Evolutionary conservation across 2,113 vertebrate species (phyloP).

Genomic region (Ophiodon elongatus): DNA sequence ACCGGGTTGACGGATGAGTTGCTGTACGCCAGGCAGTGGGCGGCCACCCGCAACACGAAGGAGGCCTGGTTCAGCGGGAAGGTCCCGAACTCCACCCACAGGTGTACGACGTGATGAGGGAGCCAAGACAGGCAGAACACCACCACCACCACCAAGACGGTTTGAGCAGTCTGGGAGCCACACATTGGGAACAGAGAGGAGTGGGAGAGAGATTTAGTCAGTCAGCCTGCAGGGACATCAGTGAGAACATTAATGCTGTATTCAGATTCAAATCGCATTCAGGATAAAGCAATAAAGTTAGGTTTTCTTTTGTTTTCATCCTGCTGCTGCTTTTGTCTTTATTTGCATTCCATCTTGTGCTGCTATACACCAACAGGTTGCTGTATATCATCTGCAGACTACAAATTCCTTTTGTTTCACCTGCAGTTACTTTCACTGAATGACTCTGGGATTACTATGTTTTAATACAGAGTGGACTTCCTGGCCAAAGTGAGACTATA

Average conservation of each 20-base stretch:
- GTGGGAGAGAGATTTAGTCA: constrained; percentile 12
- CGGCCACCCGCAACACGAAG: constrained; percentile 91
- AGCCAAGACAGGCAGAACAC: constrained; percentile 98
- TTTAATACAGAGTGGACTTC: not conserved
- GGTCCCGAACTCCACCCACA: constrained; percentile 95
- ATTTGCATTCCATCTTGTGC: not conserved
- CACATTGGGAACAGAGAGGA: constrained; percentile 4
- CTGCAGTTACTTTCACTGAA: not conserved
- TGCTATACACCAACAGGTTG: not conserved
- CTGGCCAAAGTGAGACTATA: not conserved
- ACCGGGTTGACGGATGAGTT: constrained; percentile 98
- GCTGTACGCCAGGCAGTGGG: constrained; percentile 98
- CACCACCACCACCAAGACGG: constrained; percentile 96
- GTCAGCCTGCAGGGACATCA: not conserved
- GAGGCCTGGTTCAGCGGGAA: constrained; percentile 96
- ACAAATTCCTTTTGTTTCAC: not conserved
- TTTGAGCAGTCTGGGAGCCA: constrained; percentile 92
- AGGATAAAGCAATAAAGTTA: not conserved
- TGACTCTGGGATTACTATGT: not conserved
- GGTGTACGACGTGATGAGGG: constrained; percentile 93
- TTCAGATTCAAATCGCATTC: not conserved
- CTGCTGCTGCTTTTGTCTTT: constrained; percentile 3
- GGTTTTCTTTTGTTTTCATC: not conserved
- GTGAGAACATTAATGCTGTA: constrained; percentile 1
- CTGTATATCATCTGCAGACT: not conserved